These are phyloP conservation scores for Criorhina ranunculi DNA, from an alignment of 2,888 invertebrate species.

Conservation along the genomic window DNA sequence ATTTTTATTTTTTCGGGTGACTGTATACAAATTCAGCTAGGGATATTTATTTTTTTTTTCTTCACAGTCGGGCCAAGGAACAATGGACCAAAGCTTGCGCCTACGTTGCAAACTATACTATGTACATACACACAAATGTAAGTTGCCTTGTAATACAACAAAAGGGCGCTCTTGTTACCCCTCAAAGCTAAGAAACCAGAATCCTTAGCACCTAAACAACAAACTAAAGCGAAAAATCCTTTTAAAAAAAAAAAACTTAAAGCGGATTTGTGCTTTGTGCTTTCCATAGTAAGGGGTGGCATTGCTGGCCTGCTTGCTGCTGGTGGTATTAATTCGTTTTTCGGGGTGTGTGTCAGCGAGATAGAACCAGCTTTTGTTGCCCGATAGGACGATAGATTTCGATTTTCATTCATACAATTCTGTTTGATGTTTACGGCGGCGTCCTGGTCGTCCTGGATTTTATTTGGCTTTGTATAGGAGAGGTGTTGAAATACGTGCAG, in stretches of 20 bases:
- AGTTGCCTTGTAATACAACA: background rate
- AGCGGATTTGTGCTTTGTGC: constrained; percentile 47
- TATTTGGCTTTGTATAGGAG: background rate
- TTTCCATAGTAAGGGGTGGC: constrained; percentile 11
- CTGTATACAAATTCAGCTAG: background rate
- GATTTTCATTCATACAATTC: constrained; percentile 48
- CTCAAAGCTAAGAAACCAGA: constrained; percentile 39
- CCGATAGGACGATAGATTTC: constrained; percentile 11
- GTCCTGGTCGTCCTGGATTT: background rate
- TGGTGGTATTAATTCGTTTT: background rate
- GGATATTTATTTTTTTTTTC: background rate
- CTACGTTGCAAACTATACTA: constrained; percentile 15
- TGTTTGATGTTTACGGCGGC: constrained; percentile 20
- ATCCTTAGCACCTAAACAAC: background rate
- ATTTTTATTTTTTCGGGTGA: background rate
- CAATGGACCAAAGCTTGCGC: constrained; percentile 6
- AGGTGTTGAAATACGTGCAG: background rate
- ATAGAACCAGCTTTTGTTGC: constrained; percentile 25
- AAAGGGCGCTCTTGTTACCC: constrained; percentile 29
- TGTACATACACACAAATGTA: background rate
- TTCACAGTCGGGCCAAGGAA: background rate
- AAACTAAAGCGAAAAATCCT: too few relatives aligned
- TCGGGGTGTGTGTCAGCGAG: background rate
- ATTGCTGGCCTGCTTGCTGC: constrained; percentile 1
- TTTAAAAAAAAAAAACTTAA: background rate